Conservation (phyloP, 2,797 vertebrate genomes). For the Gymnothorax reevesii region DNA sequence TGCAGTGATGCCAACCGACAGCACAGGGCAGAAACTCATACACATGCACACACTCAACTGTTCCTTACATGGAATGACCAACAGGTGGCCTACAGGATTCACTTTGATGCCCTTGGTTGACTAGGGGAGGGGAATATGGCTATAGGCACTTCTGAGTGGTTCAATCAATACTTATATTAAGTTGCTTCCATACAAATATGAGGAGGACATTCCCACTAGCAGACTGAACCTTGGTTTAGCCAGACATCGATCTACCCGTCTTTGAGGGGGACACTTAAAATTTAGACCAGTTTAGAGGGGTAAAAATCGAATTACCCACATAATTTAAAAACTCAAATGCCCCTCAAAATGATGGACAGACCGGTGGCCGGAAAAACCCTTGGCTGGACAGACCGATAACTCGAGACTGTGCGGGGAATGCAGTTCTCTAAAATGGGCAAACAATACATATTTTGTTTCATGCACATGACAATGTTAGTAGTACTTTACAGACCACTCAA, state of each 20-base stretch:
- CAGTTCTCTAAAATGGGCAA: not conserved
- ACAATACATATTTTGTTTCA: not conserved
- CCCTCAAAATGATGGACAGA: too few relatives aligned
- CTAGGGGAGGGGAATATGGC: not conserved
- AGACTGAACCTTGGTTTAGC: not conserved
- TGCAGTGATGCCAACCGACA: not conserved
- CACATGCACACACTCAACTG: not conserved
- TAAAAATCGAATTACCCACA: too few relatives aligned
- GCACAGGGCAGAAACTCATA: not conserved
- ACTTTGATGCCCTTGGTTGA: not conserved
- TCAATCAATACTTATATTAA: not conserved
- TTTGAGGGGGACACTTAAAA: too few relatives aligned
- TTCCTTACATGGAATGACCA: not conserved
- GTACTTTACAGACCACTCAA: not conserved
- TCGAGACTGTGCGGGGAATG: not conserved
- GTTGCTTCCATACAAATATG: conserved; percentile 14
- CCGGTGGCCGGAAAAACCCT: too few relatives aligned
- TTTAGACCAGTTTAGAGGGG: too few relatives aligned
- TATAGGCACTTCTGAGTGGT: not conserved
- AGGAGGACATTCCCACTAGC: not conserved
- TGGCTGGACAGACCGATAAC: not conserved
- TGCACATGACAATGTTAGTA: not conserved
- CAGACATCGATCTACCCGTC: too few relatives aligned
- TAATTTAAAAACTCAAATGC: too few relatives aligned
- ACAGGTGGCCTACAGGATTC: not conserved